phyloP scores from a whole-genome alignment of 1,140 invertebrate species.

The Papilio xuthus region DNA sequence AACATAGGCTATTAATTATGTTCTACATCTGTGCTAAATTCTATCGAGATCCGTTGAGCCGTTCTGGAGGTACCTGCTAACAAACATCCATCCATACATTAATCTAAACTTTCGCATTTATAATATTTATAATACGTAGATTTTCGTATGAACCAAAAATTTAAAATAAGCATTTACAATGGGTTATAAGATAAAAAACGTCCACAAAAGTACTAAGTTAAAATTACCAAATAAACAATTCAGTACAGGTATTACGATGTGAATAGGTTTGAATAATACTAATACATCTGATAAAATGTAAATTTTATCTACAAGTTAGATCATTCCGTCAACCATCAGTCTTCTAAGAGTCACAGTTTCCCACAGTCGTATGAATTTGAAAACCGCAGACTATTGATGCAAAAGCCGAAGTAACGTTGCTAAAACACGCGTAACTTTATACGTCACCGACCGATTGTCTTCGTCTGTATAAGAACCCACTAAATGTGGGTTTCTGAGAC shows the following conservation, averaged over 20 bases:
- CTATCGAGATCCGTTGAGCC: too few species aligned
- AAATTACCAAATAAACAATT: background rate
- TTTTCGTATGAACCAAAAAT: background rate
- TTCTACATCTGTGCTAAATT: too few species aligned
- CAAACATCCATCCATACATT: too few species aligned
- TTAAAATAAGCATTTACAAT: too few species aligned
- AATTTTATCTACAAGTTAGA: conserved; percentile 33
- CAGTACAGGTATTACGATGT: background rate
- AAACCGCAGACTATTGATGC: conserved; percentile 54
- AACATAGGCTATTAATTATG: too few species aligned
- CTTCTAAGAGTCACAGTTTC: conserved; percentile 43
- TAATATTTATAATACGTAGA: background rate
- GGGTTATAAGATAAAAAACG: background rate
- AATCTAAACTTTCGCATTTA: too few species aligned
- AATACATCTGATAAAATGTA: conserved; percentile 36
- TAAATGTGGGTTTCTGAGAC: too few species aligned
- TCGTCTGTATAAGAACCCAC: too few species aligned
- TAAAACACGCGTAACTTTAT: conserved; percentile 41
- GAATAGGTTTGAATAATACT: conserved; percentile 37
- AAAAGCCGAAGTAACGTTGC: conserved; percentile 56
- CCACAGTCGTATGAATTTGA: conserved; percentile 60
- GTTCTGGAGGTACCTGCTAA: too few species aligned
- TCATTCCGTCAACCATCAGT: conserved; percentile 23
- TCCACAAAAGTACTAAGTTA: background rate
- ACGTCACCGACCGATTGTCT: too few species aligned